These are phyloP conservation scores for Steatocranus sp. DNA, from an alignment of 2,797 vertebrate species.

Conservation along the genomic window DNA sequence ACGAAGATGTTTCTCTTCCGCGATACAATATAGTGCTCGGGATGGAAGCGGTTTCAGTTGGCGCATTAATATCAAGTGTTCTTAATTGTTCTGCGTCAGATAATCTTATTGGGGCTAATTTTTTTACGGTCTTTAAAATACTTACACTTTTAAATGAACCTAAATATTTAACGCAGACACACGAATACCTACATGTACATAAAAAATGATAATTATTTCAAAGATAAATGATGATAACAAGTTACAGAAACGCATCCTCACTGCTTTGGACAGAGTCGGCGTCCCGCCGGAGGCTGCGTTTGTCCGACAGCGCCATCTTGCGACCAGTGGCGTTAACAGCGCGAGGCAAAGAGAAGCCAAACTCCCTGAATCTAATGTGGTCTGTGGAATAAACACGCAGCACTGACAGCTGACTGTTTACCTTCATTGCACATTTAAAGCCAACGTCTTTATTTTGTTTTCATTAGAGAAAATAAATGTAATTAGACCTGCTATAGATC, in stretches of 20 bases:
- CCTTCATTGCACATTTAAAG: not conserved
- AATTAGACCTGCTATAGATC: not conserved
- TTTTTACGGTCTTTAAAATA: not conserved
- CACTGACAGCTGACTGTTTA: not conserved
- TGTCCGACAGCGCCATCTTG: not conserved
- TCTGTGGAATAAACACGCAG: not conserved
- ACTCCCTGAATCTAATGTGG: fast-evolving
- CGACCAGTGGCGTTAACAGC: not conserved
- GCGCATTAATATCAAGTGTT: slow-evolving; percentile 17
- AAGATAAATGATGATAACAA: fast-evolving
- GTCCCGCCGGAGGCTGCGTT: not conserved
- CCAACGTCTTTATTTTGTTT: not conserved
- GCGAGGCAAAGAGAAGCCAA: not conserved
- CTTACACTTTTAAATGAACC: not conserved
- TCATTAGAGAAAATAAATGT: not conserved
- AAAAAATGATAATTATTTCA: too few relatives aligned
- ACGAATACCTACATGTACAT: fast-evolving
- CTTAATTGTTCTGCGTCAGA: not conserved
- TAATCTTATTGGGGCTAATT: fast-evolving
- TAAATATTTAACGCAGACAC: not conserved
- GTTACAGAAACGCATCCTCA: not conserved
- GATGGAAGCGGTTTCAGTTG: not conserved
- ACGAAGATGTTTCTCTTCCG: not conserved
- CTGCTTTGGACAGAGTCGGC: fast-evolving
- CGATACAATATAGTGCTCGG: not conserved